phyloP scores from a whole-genome alignment of 92 coral and sea anemone genomes.

The Galaxea fascicularis region DNA sequence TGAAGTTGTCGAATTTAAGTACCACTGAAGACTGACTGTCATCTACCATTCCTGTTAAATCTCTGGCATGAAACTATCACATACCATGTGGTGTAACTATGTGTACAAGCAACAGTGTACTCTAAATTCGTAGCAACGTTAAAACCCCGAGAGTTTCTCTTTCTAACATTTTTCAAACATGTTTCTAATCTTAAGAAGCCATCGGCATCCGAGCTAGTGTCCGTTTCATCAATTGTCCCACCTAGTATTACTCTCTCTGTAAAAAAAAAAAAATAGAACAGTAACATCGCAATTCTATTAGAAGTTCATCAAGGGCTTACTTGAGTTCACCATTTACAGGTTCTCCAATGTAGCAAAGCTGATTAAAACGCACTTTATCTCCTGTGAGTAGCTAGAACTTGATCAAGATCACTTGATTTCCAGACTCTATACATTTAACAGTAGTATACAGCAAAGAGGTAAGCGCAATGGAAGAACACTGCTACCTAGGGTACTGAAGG shows the following conservation, averaged over 20 bases:
- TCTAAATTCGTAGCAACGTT: no score
- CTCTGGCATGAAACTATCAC: conserved; percentile 23
- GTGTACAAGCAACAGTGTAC: not conserved
- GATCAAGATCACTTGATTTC: not conserved
- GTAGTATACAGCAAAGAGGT: conserved; percentile 3
- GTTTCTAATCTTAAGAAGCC: not conserved
- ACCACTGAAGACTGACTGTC: conserved; percentile 1
- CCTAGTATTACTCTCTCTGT: not conserved
- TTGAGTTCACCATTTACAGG: not conserved
- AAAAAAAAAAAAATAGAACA: not conserved
- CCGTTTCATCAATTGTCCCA: not conserved
- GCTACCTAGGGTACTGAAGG: conserved; percentile 18
- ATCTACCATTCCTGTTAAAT: conserved; percentile 16
- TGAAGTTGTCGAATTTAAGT: conserved; percentile 9
- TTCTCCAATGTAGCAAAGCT: not conserved
- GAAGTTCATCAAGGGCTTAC: conserved; percentile 15
- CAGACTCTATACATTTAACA: not conserved
- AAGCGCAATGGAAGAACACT: conserved; percentile 21
- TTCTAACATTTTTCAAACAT: conserved; percentile 2
- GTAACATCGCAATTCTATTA: not conserved
- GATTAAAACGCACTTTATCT: not conserved
- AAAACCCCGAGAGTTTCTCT: no score
- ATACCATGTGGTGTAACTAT: conserved; percentile 8
- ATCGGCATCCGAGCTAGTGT: not conserved
- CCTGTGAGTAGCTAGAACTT: conserved; percentile 1